Evolutionary conservation across 2,113 vertebrate species (phyloP), one percentile per base, ranked within the genome.

Genomic region (Channa argus): DNA sequence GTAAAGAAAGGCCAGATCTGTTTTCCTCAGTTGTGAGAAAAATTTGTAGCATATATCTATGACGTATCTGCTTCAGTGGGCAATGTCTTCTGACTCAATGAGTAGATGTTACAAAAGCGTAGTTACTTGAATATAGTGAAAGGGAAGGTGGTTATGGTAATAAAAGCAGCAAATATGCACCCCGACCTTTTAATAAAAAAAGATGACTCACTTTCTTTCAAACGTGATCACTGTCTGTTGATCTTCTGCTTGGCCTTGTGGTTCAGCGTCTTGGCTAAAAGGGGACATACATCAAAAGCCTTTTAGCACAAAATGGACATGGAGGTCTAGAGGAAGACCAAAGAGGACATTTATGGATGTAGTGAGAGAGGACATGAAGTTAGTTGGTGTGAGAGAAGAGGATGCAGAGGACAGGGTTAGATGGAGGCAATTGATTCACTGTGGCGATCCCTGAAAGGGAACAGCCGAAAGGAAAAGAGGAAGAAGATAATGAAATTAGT

Each of bases 141-240:
- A 84, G 49, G 66, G 62, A 67, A 82, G 55, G 61, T 72, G 84
- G 87, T 81, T 80, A 84, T 4, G 37, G 68, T 82, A 54, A 81
- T 83, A 87, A 90, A 81, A 78, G 77, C 53, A 72, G 52, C 61
- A 62, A 61, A 65, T 41, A 14, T 49, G 7, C 60, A 72, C 44
- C 47, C 37, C 2, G 44, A 43, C 77, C 80, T 85, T 76, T 83
- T 64, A 85, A 78, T 70, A 78, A 64, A 87, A 41, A 71, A 70
- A 74, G 47, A 77, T 75, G 82, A 91, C 92, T 92, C 86, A 94
- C 94, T 92, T 91, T 71, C 75, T 90, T 80, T 94, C 91, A 68
- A 91, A 93, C 80, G 34, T 91, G 91, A 93, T 61, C 74, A 91
- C 0, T 2, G 79, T 91, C 69, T 88, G 45, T 51, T 86, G 75